These are phyloP conservation scores for Laodelphax striatellus DNA, from an alignment of 1,140 invertebrate species.

Conservation along the genomic window DNA sequence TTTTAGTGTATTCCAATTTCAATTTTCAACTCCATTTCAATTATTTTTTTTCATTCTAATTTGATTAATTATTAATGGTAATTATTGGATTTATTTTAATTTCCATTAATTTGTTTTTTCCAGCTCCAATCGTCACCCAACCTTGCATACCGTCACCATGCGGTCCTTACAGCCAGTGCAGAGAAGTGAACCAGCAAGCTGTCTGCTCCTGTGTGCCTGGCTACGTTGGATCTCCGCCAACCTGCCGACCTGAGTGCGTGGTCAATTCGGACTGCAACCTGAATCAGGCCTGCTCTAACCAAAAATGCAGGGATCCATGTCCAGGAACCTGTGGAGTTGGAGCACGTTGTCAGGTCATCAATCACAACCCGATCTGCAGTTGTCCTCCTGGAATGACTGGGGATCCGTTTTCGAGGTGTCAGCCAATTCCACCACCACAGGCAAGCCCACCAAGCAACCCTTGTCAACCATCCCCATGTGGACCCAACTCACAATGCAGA, in stretches of 20 bases:
- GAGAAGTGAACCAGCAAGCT: slow-evolving; percentile 39
- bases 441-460: slow-evolving; percentile 36
- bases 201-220: slow-evolving; percentile 41
- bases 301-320: slow-evolving; percentile 44
- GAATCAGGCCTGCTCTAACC: slow-evolving; percentile 39
- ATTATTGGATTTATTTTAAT: not conserved
- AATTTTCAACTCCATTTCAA: too few species aligned
- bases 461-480: slow-evolving; percentile 43
- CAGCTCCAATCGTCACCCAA: slow-evolving; percentile 27
- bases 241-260: slow-evolving; percentile 40
- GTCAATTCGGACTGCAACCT: slow-evolving; percentile 38
- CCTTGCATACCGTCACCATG: slow-evolving; percentile 49
- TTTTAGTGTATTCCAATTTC: too few species aligned
- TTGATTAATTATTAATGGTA: too few species aligned
- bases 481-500: slow-evolving; percentile 44
- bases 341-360: slow-evolving; percentile 53
- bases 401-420: slow-evolving; percentile 59
- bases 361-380: slow-evolving; percentile 50
- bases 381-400: slow-evolving; percentile 53
- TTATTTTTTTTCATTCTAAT: not conserved
- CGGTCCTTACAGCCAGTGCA: slow-evolving; percentile 54
- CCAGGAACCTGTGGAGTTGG: slow-evolving; percentile 40
- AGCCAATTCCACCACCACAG: slow-evolving; percentile 37
- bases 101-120: slow-evolving; percentile 27
- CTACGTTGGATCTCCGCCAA: slow-evolving; percentile 34